These are phyloP conservation scores for Trichechus manatus DNA, from an alignment of 2,113 vertebrate species.

Conservation along the genomic window DNA sequence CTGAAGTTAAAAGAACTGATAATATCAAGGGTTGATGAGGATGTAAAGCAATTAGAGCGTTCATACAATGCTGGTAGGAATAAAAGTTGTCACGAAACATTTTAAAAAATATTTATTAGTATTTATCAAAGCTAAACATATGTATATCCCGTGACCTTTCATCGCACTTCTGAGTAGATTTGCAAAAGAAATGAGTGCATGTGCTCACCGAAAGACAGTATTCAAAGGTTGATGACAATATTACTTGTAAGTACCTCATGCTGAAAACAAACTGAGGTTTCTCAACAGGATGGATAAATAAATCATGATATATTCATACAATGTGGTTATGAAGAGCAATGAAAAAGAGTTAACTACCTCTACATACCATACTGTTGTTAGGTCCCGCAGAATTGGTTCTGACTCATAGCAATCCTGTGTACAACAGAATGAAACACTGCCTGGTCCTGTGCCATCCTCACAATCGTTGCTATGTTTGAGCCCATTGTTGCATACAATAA, in stretches of 20 bases:
- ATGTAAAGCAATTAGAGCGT: neutral
- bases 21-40: neutral
- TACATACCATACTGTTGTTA: no score
- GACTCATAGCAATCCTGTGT: no score
- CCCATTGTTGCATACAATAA: neutral
- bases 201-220: neutral
- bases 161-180: neutral
- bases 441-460: no score
- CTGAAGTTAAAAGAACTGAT: neutral
- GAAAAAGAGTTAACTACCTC: neutral
- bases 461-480: no score
- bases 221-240: neutral
- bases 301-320: neutral
- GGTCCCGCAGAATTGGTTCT: no score
- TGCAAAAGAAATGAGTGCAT: neutral
- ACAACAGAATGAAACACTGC: no score
- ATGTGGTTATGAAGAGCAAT: neutral
- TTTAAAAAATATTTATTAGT: neutral
- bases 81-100: neutral
- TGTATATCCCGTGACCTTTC: neutral
- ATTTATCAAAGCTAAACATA: neutral
- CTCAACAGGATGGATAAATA: neutral
- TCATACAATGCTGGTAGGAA: neutral
- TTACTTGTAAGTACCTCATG: neutral
- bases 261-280: neutral